Evolutionary conservation across 2,113 vertebrate genomes (phyloP), one percentile per base, ranked within the genome.

Genomic region (Crotophaga sulcirostris): DNA sequence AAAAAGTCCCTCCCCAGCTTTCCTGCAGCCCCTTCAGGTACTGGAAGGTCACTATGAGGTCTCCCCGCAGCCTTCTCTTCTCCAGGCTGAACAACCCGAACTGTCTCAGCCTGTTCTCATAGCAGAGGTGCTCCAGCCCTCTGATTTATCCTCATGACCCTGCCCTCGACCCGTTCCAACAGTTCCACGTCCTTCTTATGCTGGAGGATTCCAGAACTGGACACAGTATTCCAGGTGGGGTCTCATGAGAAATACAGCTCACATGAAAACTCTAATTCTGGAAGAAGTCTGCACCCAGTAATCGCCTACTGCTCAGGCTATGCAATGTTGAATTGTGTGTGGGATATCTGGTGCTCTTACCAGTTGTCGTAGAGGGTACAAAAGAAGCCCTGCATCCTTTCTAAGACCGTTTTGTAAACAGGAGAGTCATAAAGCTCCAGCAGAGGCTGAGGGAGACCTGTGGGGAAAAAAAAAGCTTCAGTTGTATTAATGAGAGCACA

Each of bases 321-420:
- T 38, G 76, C 72, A 44, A 7, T 2, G 28, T 0, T 49, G 31
- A 17, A 33, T 10, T 33, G 26, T 7, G 13, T 13, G 6, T 3
- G 69, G 31, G 34, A 52, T 29, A 47, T 24, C 19, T 47, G 29
- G 5, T 40, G 70, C 58, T 82, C 98, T 98, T 97, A 99, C 99
- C 99, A 99, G 98, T 99, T 99, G 83, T 99, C 99, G 45, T 99
- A 99, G n/a, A 99, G 96, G 6, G 98, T 98, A 87, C 96, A 97
- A 83, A 99, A 99, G 98, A 99, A 99, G 56, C 98, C 98, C 96
- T 99, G 99, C 98, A 99, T 99, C 84, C 99, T 98, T 97, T 99
- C 99, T 83, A 98, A 89, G 62, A 97, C 96, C 0, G 97, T 98
- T 98, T 98, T 99, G 84, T 98, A 99, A 89, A 99, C 98, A 7